A percentile compares a stretch with the other conserved stretches of the same genome.
Conservation (phyloP, 2,888 invertebrate genomes). For the Ceratothoa steindachneri region DNA sequence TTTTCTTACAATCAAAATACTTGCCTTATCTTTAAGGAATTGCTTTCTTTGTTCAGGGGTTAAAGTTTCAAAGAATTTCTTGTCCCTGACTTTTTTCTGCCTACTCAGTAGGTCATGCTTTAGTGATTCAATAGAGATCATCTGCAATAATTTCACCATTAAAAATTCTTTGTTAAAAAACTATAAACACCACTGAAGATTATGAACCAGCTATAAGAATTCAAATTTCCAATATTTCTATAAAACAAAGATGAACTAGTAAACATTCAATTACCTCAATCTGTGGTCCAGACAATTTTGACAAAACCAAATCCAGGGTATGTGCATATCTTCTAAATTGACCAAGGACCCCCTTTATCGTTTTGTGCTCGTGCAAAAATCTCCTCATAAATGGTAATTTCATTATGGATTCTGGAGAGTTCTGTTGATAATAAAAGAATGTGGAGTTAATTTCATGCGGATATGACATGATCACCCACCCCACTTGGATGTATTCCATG, state of each 20-base stretch:
- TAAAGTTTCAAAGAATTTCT: constrained; percentile 26
- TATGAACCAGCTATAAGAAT: too few species aligned
- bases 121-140: constrained; percentile 22
- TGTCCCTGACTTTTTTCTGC: constrained; percentile 26
- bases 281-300: constrained; percentile 24
- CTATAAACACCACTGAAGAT: background rate
- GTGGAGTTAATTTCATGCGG: too few species aligned
- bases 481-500: too few species aligned
- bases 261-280: constrained; percentile 30
- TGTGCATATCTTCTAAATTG: constrained; percentile 20
- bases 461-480: too few species aligned
- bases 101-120: constrained; percentile 25
- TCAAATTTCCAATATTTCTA: too few species aligned
- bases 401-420: constrained; percentile 27
- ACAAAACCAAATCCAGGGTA: constrained; percentile 26
- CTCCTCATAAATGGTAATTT: constrained; percentile 24
- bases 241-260: too few species aligned
- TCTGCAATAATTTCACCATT: constrained; percentile 5
- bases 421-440: too few species aligned
- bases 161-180: background rate
- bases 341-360: constrained; percentile 22
- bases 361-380: constrained; percentile 21
- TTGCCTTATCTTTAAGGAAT: constrained; percentile 37
- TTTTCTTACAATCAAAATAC: too few species aligned
- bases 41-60: constrained; percentile 28